These are phyloP conservation scores for Phalacrocorax pelagicus DNA, from an alignment of 2,113 vertebrate species.

Conservation along the genomic window DNA sequence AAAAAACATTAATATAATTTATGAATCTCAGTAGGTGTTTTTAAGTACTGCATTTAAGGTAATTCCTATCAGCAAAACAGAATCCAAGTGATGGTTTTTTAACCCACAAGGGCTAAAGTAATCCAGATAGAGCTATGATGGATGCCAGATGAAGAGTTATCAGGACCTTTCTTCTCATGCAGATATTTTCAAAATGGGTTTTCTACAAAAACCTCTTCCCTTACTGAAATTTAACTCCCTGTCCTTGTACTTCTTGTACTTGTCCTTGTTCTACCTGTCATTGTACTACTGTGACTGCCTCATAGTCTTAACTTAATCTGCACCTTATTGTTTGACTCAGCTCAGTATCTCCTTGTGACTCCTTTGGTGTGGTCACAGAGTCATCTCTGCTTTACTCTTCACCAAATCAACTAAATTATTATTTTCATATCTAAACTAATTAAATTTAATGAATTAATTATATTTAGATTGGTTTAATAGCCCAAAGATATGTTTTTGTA, in stretches of 20 bases:
- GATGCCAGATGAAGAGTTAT: not conserved
- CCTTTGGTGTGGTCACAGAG: not conserved
- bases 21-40: not conserved
- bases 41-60: not conserved
- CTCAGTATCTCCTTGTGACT: not conserved
- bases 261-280: not conserved
- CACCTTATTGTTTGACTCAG: not conserved
- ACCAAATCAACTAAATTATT: not conserved
- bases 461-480: not conserved
- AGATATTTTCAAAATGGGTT: not conserved
- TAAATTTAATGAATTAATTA: not conserved
- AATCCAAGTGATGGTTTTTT: not conserved
- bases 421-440: not conserved
- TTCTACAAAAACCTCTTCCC: not conserved
- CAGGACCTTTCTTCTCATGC: not conserved
- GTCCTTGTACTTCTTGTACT: not conserved
- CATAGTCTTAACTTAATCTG: not conserved
- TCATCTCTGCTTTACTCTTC: not conserved
- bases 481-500: not conserved
- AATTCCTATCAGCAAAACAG: not conserved
- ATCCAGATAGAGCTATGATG: not conserved
- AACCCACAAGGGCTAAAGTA: not conserved
- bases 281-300: not conserved
- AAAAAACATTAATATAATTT: not conserved
- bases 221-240: not conserved